Evolutionary conservation across 2,113 vertebrate species (phyloP), one percentile per base, ranked within the genome.

Genomic region (Blennius ocellaris): DNA sequence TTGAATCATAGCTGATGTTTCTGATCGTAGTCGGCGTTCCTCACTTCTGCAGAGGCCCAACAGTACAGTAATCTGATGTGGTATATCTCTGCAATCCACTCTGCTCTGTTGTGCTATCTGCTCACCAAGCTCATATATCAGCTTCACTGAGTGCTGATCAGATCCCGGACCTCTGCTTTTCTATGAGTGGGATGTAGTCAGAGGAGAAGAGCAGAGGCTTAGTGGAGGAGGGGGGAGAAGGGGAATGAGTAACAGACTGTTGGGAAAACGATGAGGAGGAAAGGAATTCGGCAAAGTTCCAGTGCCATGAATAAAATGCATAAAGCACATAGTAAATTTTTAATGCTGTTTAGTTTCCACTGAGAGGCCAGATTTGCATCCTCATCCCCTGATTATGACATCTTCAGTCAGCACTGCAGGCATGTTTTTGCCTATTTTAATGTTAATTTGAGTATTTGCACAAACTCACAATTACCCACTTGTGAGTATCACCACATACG

Each of bases 371-470:
- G 80, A 90, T 90, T 89, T 87, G 84, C 87, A 86, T 82, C 80
- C 75, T 69, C 59, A 78, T 86, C 69, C 75, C 74, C 74, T 83
- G 73, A 89, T 84, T 89, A 78, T 89, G 87, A 87, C 86, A 85
- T 85, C 73, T 82, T 76, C 61, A 84, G 74, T 76, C 74, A 84
- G 59, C 74, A 87, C 69, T 84, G 9, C 53, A 57, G 87, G 84
- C 73, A 47, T 57, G 69, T 71, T 61, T 81, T 80, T 86, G 36
- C 62, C 81, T 72, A 78, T 79, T 85, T 81, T 82, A 58, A 86
- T 78, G 78, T 68, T 78, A 86, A 76, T 82, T 70, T 15, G 39
- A 67, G 69, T 70, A 64, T 76, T 75, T 78, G 73, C 62, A 57
- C 67, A 82, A 52, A 64, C 40, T 49, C 52, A 75, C 65, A 67